Conservation (phyloP, 2,797 vertebrate species). For the Acanthiza pusilla region DNA sequence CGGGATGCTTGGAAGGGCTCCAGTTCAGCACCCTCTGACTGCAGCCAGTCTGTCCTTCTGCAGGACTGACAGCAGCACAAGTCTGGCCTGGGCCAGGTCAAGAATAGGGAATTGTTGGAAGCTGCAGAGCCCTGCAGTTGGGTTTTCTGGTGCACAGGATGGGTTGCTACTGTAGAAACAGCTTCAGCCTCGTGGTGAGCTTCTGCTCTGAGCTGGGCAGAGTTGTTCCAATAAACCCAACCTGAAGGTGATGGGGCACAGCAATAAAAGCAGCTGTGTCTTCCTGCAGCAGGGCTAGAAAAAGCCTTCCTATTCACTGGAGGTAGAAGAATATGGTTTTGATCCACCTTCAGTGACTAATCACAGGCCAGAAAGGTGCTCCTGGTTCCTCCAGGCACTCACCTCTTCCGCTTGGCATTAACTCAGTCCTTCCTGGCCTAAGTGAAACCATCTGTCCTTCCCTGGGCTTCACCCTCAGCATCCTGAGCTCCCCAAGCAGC, state of each 20-base stretch:
- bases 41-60: neutral
- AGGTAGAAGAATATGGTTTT: neutral
- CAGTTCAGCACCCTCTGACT: neutral
- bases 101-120: neutral
- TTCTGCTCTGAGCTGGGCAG: neutral
- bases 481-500: neutral
- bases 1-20: neutral
- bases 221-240: neutral
- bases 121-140: neutral
- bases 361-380: neutral
- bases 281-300: neutral
- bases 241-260: neutral
- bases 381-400: neutral
- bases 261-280: neutral
- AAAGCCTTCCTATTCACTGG: neutral
- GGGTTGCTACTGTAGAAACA: neutral
- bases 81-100: neutral
- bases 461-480: neutral
- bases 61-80: neutral
- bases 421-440: neutral
- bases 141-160: neutral
- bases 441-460: constrained; percentile 18
- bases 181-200: neutral
- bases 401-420: neutral
- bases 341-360: neutral